Evolutionary conservation across 2,113 vertebrate species (phyloP).

Genomic region (Fregata magnificens): DNA sequence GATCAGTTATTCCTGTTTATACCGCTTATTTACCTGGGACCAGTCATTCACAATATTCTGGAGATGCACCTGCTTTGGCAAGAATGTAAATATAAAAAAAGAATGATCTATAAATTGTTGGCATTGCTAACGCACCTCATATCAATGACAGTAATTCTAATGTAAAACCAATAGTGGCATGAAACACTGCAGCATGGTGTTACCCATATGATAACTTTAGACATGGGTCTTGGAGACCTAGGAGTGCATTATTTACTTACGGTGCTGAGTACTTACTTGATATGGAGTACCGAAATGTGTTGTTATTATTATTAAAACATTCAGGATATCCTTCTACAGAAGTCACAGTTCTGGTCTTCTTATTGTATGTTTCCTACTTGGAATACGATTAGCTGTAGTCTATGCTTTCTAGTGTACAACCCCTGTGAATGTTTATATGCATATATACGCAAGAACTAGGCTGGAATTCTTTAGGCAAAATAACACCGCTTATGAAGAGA

Average conservation of each 20-base stretch:
- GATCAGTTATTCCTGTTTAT: background rate
- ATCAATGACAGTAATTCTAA: background rate
- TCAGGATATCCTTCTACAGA: background rate
- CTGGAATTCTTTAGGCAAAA: background rate
- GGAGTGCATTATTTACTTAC: background rate
- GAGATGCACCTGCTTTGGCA: background rate
- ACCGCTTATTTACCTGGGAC: background rate
- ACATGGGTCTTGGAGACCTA: background rate
- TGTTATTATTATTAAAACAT: background rate
- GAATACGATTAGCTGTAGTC: background rate
- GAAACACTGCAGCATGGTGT: background rate
- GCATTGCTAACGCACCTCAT: background rate
- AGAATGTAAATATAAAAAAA: background rate
- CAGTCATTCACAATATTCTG: background rate
- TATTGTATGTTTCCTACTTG: background rate
- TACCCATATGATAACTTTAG: background rate
- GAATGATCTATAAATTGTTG: background rate
- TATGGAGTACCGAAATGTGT: background rate
- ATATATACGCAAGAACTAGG: background rate
- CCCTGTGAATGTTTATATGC: background rate
- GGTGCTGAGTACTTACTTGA: background rate
- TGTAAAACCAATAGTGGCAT: background rate
- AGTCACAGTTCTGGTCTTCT: background rate
- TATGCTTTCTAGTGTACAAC: background rate
- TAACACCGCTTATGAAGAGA: background rate